Conservation (phyloP, 2,113 vertebrate genomes). For the Myrmecobius fasciatus region DNA sequence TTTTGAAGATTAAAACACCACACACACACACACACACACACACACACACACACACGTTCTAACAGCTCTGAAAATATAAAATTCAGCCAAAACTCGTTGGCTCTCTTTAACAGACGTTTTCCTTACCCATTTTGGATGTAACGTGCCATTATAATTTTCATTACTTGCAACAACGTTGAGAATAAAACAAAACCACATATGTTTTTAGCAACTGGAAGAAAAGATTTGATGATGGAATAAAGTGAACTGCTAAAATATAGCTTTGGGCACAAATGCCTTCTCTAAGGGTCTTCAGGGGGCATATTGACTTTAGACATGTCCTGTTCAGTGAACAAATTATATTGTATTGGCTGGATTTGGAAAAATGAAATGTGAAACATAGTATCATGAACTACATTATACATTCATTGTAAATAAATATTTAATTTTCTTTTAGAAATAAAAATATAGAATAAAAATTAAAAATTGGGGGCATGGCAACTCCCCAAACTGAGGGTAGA, state of each 20-base stretch:
- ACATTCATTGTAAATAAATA: constrained; percentile 69
- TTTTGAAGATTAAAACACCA: constrained; percentile 28
- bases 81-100: constrained; percentile 56
- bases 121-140: constrained; percentile 63
- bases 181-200: constrained; percentile 67
- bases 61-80: constrained; percentile 34
- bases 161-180: constrained; percentile 68
- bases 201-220: constrained; percentile 65
- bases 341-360: constrained; percentile 42
- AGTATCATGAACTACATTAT: constrained; percentile 65
- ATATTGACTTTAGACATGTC: constrained; percentile 51
- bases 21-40: neutral
- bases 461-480: constrained; percentile 21
- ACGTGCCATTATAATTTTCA: constrained; percentile 66
- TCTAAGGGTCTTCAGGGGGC: constrained; percentile 46
- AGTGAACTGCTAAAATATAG: constrained; percentile 59
- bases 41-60: neutral
- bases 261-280: constrained; percentile 44
- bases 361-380: constrained; percentile 61
- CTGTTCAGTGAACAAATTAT: neutral
- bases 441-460: constrained; percentile 56
- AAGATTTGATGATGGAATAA: constrained; percentile 46
- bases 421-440: constrained; percentile 59
- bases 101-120: constrained; percentile 43
- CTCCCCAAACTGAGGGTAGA: constrained; percentile 35